These are phyloP conservation scores for Sphaeridia pumilis DNA, from an alignment of 2,888 invertebrate species.

Conservation along the genomic window DNA sequence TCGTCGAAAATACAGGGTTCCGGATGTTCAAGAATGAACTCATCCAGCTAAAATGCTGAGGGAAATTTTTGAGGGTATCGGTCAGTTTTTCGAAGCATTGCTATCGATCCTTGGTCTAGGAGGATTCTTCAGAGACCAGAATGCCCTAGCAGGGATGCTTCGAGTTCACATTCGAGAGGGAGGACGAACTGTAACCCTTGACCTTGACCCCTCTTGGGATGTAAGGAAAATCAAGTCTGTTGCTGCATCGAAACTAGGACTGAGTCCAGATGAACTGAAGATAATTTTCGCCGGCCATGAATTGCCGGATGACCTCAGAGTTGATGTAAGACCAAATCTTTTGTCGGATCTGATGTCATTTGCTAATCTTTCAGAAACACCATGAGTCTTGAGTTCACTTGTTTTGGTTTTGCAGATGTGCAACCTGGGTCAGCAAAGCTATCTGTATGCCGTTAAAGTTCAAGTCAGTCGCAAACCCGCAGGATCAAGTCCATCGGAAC, in stretches of 20 bases:
- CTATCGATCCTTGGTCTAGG: constrained; percentile 22
- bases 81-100: constrained; percentile 21
- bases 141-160: constrained; percentile 14
- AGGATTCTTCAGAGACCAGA: not conserved
- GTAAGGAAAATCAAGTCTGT: constrained; percentile 60
- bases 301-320: constrained; percentile 54
- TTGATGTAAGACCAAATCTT: constrained; percentile 46
- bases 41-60: constrained; percentile 10
- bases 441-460: constrained; percentile 54
- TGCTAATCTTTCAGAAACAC: not conserved
- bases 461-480: constrained; percentile 27
- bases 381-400: no score
- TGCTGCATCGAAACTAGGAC: constrained; percentile 55
- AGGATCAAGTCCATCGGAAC: no score
- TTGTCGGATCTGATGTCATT: not conserved
- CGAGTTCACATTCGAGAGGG: constrained; percentile 32
- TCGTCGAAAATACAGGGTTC: not conserved
- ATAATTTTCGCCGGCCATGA: constrained; percentile 71
- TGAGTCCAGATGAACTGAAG: constrained; percentile 57
- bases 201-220: constrained; percentile 61
- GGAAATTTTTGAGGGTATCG: constrained; percentile 20
- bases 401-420: constrained; percentile 51
- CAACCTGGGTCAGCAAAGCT: constrained; percentile 64
- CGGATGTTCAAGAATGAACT: not conserved
- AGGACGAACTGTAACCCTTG: constrained; percentile 41